Conservation (phyloP, 2,113 vertebrate genomes). For the Sakesphorus luctuosus region DNA sequence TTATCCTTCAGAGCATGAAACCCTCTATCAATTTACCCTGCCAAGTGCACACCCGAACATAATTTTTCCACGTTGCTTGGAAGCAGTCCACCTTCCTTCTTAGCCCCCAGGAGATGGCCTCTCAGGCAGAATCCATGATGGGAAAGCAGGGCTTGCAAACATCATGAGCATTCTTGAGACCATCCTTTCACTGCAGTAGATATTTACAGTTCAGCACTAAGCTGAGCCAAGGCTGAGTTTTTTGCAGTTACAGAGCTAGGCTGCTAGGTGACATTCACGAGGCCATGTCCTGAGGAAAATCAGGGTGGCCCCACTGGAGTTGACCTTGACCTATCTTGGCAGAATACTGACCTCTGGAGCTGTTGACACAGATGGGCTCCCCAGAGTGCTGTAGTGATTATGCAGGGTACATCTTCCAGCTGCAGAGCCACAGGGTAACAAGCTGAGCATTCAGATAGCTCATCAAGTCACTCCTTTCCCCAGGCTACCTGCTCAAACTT, state of each 20-base stretch:
- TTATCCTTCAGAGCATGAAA: not conserved
- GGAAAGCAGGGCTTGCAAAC: not conserved
- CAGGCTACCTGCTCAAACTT: not conserved
- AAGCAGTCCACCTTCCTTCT: not conserved
- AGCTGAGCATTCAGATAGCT: not conserved
- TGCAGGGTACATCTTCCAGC: not conserved
- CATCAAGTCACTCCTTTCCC: not conserved
- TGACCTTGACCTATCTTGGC: not conserved
- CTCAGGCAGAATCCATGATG: not conserved
- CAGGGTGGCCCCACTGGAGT: not conserved
- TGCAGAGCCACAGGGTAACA: not conserved
- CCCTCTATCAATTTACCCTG: not conserved
- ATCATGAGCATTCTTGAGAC: not conserved
- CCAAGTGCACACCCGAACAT: not conserved
- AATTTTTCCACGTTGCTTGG: not conserved
- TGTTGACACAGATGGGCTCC: not conserved
- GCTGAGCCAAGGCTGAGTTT: not conserved
- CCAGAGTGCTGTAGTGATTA: not conserved
- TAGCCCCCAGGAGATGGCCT: not conserved
- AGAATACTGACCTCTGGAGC: not conserved
- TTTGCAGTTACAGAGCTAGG: not conserved
- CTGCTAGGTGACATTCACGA: not conserved
- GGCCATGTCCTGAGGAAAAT: not conserved
- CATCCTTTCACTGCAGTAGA: not conserved
- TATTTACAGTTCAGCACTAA: not conserved